Conservation (phyloP, 2,888 invertebrate species). For the Morpho helenor region DNA sequence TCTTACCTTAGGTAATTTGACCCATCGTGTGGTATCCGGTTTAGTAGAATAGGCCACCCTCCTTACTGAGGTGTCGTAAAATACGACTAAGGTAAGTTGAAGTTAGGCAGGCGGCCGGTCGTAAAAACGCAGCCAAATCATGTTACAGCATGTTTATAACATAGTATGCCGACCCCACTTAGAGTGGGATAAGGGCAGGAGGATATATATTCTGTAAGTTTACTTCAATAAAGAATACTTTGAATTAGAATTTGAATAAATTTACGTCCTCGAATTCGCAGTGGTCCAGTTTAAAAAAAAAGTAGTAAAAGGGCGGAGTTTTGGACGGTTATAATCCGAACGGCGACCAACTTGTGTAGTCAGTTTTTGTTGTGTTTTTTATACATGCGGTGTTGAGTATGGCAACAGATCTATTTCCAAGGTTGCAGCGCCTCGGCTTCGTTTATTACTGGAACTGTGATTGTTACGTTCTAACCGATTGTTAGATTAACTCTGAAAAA, state of each 20-base stretch:
- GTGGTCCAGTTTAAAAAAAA: slow-evolving; percentile 33
- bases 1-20: too few relatives aligned
- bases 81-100: too few relatives aligned
- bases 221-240: too few relatives aligned
- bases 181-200: too few relatives aligned
- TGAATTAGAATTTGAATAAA: not conserved
- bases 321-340: slow-evolving; percentile 64
- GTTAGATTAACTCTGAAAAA: slow-evolving; percentile 53
- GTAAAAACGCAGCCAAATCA: too few relatives aligned
- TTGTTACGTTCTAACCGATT: slow-evolving; percentile 45
- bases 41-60: too few relatives aligned
- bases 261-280: slow-evolving; percentile 15
- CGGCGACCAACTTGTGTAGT: slow-evolving; percentile 49
- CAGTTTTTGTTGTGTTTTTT: slow-evolving; percentile 64
- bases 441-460: slow-evolving; percentile 50
- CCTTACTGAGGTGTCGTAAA: too few relatives aligned
- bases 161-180: too few relatives aligned
- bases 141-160: too few relatives aligned
- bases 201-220: too few relatives aligned
- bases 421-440: slow-evolving; percentile 53
- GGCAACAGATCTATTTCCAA: slow-evolving; percentile 66
- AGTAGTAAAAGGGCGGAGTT: slow-evolving; percentile 59
- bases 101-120: too few relatives aligned
- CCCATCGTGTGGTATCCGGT: too few relatives aligned
- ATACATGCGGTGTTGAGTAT: slow-evolving; percentile 48